Base-by-base conservation (phyloP, 2,113 vertebrate genomes). In the Cyanoramphus novaezelandiae region DNA sequence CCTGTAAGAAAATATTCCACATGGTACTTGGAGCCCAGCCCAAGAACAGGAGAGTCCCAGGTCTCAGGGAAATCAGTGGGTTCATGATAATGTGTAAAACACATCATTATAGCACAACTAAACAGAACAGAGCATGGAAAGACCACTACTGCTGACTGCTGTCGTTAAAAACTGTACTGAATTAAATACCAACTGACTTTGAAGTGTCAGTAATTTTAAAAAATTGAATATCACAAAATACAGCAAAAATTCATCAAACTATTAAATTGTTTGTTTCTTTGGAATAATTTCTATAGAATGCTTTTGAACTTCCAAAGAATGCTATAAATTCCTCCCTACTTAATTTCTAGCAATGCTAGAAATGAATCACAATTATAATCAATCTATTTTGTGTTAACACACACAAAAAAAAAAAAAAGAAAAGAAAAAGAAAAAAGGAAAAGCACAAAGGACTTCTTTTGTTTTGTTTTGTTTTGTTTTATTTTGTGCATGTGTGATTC, bases 191-290 rank as follows among this genome's bases (percentile, higher is more conserved):
- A 63, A 64, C 20, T 17, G 39, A 17, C 39, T 84, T 81, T 76
- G 50, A 92, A 86, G 57, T 13, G 24, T 20, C 72, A 31, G 10
- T 68, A 81, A 92, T 90, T 86, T 68, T 94, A 78, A 92, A 93
- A 93, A 62, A 92, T 88, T 92, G 91, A 88, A 92, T 78, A 80
- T 75, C 69, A 60, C 49, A 57, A 44, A 93, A 65, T 43, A 59
- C 8, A 37, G 57, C 39, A 90, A 82, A 95, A 75, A 44, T 3
- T 7, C 13, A 62, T 74, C 49, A 64, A 69, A 62, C 24, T 19
- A 11, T 37, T 82, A n/a, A 91, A 72, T 53, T 49, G n/a, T 81
- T 92, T 78, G 64, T 92, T 90, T 76, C 74, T 78, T 72, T 10
- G 13, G 57, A 41, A 62, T 31, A 41, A 84, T 76, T 91, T 72